Conservation (phyloP, 2,113 vertebrate species). For the Phyllostomus discolor region DNA sequence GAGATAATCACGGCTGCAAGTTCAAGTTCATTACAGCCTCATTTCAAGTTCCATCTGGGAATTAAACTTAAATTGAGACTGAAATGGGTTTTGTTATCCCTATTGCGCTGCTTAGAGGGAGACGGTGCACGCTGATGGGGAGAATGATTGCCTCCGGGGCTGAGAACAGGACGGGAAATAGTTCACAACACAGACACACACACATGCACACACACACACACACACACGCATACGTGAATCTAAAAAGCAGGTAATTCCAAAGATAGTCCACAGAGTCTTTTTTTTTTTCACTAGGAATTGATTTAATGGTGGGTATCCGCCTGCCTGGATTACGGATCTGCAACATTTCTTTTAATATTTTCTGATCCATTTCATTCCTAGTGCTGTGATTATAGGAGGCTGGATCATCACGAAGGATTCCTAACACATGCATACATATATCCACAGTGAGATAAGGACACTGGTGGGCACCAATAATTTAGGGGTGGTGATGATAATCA, state of each 20-base stretch:
- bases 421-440: not conserved
- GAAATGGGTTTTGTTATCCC: conserved; percentile 69
- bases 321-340: not conserved
- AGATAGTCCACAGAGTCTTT: not conserved
- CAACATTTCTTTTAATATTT: not conserved
- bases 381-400: not conserved
- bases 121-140: not conserved
- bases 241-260: not conserved
- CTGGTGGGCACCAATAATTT: not conserved
- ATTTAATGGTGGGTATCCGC: not conserved
- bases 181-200: not conserved
- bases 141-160: conserved; percentile 49
- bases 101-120: conserved; percentile 10
- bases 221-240: too few species aligned
- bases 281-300: not conserved
- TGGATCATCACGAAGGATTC: not conserved
- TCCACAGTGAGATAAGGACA: not conserved
- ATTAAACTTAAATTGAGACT: conserved; percentile 71
- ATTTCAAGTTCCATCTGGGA: conserved; percentile 66
- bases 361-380: not conserved
- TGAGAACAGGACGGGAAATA: conserved; percentile 15
- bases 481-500: not conserved
- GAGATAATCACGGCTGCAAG: conserved; percentile 37
- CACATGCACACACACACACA: not conserved
- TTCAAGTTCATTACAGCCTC: conserved; percentile 72